A percentile compares a stretch with the other conserved stretches of the same genome.
These are phyloP conservation scores for Microtus oregoni DNA, from an alignment of 2,113 vertebrate species.

Conservation along the genomic window DNA sequence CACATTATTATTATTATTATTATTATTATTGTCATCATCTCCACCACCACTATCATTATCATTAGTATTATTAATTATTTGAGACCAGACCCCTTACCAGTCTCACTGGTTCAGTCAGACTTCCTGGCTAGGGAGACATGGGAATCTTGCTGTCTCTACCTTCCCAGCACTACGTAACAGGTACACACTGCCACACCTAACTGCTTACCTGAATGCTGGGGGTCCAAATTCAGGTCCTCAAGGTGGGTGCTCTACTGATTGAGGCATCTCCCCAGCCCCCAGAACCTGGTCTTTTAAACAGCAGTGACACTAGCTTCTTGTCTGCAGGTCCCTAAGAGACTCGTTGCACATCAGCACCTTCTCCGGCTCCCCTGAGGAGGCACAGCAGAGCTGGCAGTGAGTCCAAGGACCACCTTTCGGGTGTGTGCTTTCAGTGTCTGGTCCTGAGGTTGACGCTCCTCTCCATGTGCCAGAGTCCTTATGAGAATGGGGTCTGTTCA, in stretches of 20 bases:
- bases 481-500: constrained; percentile 61
- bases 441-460: not conserved
- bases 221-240: not conserved
- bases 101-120: too few species aligned
- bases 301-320: not conserved
- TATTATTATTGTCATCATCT: not conserved
- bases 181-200: too few species aligned
- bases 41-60: too few species aligned
- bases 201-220: not conserved
- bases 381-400: not conserved
- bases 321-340: not conserved
- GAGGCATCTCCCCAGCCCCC: not conserved
- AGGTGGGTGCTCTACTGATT: not conserved
- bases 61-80: not conserved
- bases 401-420: not conserved
- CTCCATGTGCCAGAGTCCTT: not conserved
- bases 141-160: not conserved
- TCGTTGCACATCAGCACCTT: not conserved
- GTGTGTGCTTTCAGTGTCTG: not conserved
- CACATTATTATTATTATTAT: not conserved
- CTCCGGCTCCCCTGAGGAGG: not conserved
- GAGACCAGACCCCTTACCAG: not conserved
- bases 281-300: not conserved
- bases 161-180: not conserved
- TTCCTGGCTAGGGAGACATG: not conserved